Conservation (phyloP, 2,113 vertebrate genomes). For the Lathamus discolor region DNA sequence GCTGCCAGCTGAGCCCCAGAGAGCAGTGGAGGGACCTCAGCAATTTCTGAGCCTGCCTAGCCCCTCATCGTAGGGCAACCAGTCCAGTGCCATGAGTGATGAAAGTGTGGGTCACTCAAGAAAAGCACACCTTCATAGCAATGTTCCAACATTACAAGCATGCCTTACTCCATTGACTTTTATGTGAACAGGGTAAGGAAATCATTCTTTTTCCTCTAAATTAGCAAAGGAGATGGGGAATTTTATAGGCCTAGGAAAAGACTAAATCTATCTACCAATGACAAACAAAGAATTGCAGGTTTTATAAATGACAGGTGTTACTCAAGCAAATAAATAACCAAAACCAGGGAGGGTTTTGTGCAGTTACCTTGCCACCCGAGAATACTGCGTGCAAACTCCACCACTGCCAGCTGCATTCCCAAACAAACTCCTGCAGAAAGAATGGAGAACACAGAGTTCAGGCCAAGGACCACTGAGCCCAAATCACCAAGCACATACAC, state of each 20-base stretch:
- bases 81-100: not conserved
- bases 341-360: not conserved
- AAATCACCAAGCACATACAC: rapidly evolving
- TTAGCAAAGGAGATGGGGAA: not conserved
- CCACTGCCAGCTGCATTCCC: constrained; percentile 95
- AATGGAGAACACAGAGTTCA: not conserved
- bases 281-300: not conserved
- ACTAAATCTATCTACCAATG: not conserved
- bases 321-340: not conserved
- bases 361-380: constrained; percentile 88
- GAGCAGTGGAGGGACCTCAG: not conserved
- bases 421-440: constrained; percentile 88
- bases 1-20: not conserved
- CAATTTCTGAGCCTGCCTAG: not conserved
- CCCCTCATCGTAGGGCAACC: not conserved
- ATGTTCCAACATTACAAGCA: not conserved
- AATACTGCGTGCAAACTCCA: constrained; percentile 89
- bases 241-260: not conserved
- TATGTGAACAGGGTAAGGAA: not conserved
- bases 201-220: not conserved
- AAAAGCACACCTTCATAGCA: not conserved
- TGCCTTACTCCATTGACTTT: not conserved
- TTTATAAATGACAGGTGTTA: not conserved
- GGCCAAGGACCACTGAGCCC: not conserved
- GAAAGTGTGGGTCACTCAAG: not conserved